Evolutionary conservation across 2,113 vertebrate genomes (phyloP), one percentile per base, ranked within the genome.

Genomic region (Prionailurus viverrinus): DNA sequence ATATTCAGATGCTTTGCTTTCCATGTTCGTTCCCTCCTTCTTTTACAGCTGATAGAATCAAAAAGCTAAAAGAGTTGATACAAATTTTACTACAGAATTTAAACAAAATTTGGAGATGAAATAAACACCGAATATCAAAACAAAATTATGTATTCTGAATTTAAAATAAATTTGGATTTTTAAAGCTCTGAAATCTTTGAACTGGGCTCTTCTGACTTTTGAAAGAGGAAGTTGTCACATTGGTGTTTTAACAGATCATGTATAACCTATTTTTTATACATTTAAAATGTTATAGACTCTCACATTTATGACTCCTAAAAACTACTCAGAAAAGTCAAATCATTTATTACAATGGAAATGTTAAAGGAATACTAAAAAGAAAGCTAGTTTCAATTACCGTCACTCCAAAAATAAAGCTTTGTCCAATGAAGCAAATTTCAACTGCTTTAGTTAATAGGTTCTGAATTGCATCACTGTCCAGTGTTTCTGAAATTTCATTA

Each of bases 391-490:
- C 21, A 92, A n/a, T 98, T 98, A 99, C 99, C 99, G 99, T 99
- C 53, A 99, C 98, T 98, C 99, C 99, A 98, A 99, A 99, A 91
- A 99, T 81, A 98, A 99, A 99, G 82, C 88, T 99, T 98, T 96
- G 99, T 83, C 99, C 99, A 92, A 99, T 65, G 96, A 99, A 99
- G 98, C 99, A 99, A 41, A 96, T 95, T 98, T 99, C 98, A 27
- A 99, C 99, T 48, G 99, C 99, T 98, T 99, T 98, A 96, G 98
- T 95, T 87, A 99, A 94, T 0, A 95, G 82, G 81, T 95, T 97
- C 51, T 98, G 96, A 97, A 93, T 66, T 45, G 53, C n/a, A 85
- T 97, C 98, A 76, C 41, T 84, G 61, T 97, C 94, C 84, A 96
- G 41, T 91, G 98, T 98, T 97, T 97, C 97, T 45, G 98, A 93